Conservation (phyloP, 37 sponge, comb jelly and placozoan species). For the Cladorhizidae sp. region DNA sequence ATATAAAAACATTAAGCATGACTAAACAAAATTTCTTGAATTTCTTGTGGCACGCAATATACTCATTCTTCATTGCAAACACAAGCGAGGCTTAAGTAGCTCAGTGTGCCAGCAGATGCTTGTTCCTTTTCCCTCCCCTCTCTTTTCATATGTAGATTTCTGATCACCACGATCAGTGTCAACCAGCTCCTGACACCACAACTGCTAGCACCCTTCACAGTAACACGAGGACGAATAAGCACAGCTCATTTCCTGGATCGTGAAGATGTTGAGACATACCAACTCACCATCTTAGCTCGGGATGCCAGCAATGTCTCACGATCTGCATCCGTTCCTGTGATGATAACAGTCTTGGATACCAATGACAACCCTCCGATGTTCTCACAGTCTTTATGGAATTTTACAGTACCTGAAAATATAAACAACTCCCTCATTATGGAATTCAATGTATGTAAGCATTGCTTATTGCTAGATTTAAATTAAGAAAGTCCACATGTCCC, state of each 20-base stretch:
- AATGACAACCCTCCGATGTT: constrained; percentile 48
- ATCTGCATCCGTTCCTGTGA: constrained; percentile 13
- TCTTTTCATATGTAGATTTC: no score
- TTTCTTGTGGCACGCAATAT: no score
- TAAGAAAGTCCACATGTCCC: no score
- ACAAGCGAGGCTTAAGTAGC: no score
- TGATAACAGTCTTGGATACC: constrained; percentile 19
- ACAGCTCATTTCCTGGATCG: constrained; percentile 30
- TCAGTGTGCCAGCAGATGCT: no score
- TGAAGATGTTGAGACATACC: constrained; percentile 28
- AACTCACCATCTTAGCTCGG: constrained; percentile 12
- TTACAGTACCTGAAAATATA: constrained; percentile 28
- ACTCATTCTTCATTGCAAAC: no score
- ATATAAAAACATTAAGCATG: no score
- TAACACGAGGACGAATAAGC: constrained; percentile 18
- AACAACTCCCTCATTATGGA: not conserved
- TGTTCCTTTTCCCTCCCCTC: no score
- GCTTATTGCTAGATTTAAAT: no score
- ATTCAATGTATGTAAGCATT: not conserved
- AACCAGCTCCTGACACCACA: not conserved
- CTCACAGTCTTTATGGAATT: not conserved
- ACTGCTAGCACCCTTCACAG: not conserved
- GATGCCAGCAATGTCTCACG: constrained; percentile 9
- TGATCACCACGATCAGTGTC: not conserved
- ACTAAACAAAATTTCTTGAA: no score